These are phyloP conservation scores for Pentalonia nigronervosa DNA, from an alignment of 1,140 invertebrate genomes.

Conservation along the genomic window DNA sequence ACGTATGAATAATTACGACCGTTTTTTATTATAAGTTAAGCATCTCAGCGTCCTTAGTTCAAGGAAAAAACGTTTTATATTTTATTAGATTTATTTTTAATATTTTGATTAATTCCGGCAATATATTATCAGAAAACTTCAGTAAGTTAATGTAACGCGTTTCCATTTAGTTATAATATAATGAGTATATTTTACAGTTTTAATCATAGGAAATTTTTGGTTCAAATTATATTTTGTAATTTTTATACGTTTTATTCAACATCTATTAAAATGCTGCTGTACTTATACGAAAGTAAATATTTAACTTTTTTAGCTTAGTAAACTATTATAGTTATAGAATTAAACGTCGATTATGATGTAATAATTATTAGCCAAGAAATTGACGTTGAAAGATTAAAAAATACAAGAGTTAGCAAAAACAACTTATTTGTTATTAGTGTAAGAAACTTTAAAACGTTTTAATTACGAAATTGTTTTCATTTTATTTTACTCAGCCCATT, in stretches of 20 bases:
- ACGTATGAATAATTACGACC: not conserved
- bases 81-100: conserved; percentile 9
- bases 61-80: conserved; percentile 15
- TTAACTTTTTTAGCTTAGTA: not conserved
- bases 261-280: not conserved
- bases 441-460: not conserved
- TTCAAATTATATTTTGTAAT: not conserved
- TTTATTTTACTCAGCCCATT: not conserved
- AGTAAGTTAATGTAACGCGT: not conserved
- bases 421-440: not conserved
- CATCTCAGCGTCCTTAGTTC: not conserved
- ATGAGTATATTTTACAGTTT: not conserved
- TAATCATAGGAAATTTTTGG: not conserved
- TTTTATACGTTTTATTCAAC: not conserved
- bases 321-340: not conserved
- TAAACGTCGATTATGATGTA: not conserved
- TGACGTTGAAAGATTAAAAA: not conserved
- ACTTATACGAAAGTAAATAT: not conserved
- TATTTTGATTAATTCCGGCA: not conserved
- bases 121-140: not conserved
- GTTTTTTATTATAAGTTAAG: not conserved
- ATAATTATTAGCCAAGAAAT: not conserved
- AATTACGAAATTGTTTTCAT: not conserved
- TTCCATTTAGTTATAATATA: not conserved
- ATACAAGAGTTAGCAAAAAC: not conserved